Base-by-base conservation (phyloP, 2,113 vertebrate species). In the Fulica atra region DNA sequence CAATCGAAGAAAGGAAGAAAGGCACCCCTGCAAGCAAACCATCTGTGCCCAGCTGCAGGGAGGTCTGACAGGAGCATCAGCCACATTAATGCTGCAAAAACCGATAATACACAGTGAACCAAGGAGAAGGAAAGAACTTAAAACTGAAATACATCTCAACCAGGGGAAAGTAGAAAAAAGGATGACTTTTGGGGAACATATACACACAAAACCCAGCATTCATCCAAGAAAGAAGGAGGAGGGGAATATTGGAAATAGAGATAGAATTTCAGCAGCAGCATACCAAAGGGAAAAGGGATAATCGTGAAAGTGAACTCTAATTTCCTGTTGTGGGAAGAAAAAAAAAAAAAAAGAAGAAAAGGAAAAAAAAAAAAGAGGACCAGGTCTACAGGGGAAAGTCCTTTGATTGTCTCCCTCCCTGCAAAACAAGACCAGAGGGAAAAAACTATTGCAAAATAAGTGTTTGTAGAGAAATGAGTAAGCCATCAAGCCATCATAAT, bases 31-130 rank as follows among this genome's bases (percentile, higher is more conserved):
- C 17, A 51, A 46, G 74, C 8, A 76, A 16, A 68, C 81, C 18
- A 36, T 81, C 74, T 63, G 12, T 59, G 48, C 46, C 73, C 56
- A 74, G 0, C 21, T 50, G 61, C 0, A 0, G 16, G 53, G 73
- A 61, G 54, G 19, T 2, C 3, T 70, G 65, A 38, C 36, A 63
- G 72, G 38, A 80, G 9, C 16, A 16, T 69, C 63, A 91, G 18
- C 25, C n/a, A 72, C 33, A 33, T 82, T 64, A 79, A 46, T 59
- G 31, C 40, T 35, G 17, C 71, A 90, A 36, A 42, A 64, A 64
- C 31, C 38, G 38, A 0, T n/a, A 48, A 79, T 59, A 36, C 25
- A 31, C 9, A 35, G 40, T 40, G n/a, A 66, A 14, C 28, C 57
- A 54, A 57, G 64, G 31, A 74, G 38, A 63, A 56, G 42, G 57